Conservation (phyloP, 1,140 invertebrate genomes). For the Forficula auricularia region DNA sequence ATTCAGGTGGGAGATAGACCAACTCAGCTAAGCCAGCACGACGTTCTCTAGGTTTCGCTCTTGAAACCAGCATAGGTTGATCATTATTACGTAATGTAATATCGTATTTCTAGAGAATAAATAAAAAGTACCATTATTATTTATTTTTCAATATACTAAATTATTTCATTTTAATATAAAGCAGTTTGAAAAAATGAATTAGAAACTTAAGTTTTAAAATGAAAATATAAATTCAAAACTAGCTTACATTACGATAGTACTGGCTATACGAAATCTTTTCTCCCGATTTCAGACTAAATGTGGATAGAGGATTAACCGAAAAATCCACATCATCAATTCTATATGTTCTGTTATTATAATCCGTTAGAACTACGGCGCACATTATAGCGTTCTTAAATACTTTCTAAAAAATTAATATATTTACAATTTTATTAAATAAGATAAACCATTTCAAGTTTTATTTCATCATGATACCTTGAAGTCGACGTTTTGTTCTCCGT, state of each 20-base stretch:
- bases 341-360: constrained; percentile 60
- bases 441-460: too few species aligned
- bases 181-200: too few species aligned
- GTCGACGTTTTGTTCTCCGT: too few species aligned
- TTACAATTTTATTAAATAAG: neutral
- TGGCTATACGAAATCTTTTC: constrained; percentile 45
- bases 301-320: constrained; percentile 40
- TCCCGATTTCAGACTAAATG: constrained; percentile 43
- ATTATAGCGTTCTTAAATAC: constrained; percentile 23
- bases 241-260: constrained; percentile 53
- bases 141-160: too few species aligned
- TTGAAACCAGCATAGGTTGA: constrained; percentile 46
- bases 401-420: constrained; percentile 20
- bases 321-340: constrained; percentile 69
- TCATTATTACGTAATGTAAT: constrained; percentile 32
- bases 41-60: constrained; percentile 38
- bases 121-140: too few species aligned
- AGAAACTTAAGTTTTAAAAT: too few species aligned
- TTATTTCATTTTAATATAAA: too few species aligned
- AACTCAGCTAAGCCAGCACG: constrained; percentile 37
- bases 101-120: constrained; percentile 36
- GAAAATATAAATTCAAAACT: too few species aligned
- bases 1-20: constrained; percentile 50
- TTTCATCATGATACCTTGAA: too few species aligned
- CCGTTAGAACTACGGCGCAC: constrained; percentile 31